phyloP scores from a whole-genome alignment of 2,797 vertebrate genomes.

The Poecilia gillii region DNA sequence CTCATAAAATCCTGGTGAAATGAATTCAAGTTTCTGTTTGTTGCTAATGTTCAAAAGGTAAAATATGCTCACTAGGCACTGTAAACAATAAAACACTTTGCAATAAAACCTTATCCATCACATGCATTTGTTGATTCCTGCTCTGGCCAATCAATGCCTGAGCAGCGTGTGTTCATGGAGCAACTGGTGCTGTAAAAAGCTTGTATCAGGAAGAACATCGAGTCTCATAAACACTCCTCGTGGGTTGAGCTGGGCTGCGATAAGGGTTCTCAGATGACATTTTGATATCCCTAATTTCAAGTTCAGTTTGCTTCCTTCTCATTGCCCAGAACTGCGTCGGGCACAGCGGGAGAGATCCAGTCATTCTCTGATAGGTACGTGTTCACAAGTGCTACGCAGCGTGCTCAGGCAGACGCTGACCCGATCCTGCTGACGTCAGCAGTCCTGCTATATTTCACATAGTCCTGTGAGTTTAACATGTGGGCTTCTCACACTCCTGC shows the following conservation, averaged over 20 bases:
- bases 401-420: constrained; percentile 9
- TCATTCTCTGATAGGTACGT: constrained; percentile 23
- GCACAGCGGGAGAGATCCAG: constrained; percentile 4
- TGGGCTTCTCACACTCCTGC: constrained; percentile 30
- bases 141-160: constrained; percentile 17
- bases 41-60: not conserved
- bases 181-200: constrained; percentile 30
- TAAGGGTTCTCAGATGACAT: constrained; percentile 14
- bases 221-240: constrained; percentile 39
- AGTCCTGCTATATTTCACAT: constrained; percentile 42
- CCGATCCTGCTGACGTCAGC: constrained; percentile 48
- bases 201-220: constrained; percentile 37
- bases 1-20: not conserved
- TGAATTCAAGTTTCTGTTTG: not conserved
- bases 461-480: constrained; percentile 43
- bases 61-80: not conserved
- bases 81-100: not conserved
- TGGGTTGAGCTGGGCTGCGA: constrained; percentile 6
- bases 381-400: constrained; percentile 9
- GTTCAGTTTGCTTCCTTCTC: not conserved
- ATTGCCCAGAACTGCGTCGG: not conserved
- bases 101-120: constrained; percentile 27
- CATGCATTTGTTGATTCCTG: constrained; percentile 15
- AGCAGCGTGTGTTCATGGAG: constrained; percentile 31
- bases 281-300: not conserved